Conservation (phyloP, 1,140 invertebrate species). For the Elymnias hypermnestra region DNA sequence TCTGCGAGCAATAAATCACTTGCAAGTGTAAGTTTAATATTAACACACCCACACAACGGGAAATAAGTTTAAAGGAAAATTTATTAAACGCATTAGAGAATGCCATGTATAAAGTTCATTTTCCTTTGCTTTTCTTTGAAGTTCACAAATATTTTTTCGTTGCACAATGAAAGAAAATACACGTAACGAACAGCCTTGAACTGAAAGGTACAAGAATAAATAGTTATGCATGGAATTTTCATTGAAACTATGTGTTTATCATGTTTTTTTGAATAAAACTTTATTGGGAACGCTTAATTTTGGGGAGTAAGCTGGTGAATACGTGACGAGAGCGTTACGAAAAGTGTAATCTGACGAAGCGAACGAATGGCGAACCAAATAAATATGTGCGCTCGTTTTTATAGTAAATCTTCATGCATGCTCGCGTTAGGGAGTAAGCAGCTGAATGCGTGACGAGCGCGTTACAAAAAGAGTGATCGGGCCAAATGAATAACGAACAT, state of each 20-base stretch:
- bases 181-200: slow-evolving; percentile 15
- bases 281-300: no score
- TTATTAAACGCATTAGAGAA: neutral
- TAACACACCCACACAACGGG: slow-evolving; percentile 15
- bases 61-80: slow-evolving; percentile 3
- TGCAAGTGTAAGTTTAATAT: slow-evolving; percentile 8
- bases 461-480: no score
- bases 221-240: slow-evolving; percentile 1
- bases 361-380: no score
- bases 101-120: slow-evolving; percentile 1
- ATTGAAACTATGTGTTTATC: neutral
- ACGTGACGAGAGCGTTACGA: no score
- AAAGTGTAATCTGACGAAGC: no score
- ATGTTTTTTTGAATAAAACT: neutral
- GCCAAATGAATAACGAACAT: no score
- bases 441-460: no score
- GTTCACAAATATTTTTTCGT: slow-evolving; percentile 9
- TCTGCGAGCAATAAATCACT: slow-evolving; percentile 20
- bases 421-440: no score
- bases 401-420: no score
- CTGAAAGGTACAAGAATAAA: slow-evolving; percentile 14
- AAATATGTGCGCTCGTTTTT: no score
- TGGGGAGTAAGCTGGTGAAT: no score
- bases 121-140: neutral
- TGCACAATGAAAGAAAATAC: slow-evolving; percentile 15